Base-by-base conservation (phyloP, 2,797 vertebrate species). In the Macroramphosus scolopax region DNA sequence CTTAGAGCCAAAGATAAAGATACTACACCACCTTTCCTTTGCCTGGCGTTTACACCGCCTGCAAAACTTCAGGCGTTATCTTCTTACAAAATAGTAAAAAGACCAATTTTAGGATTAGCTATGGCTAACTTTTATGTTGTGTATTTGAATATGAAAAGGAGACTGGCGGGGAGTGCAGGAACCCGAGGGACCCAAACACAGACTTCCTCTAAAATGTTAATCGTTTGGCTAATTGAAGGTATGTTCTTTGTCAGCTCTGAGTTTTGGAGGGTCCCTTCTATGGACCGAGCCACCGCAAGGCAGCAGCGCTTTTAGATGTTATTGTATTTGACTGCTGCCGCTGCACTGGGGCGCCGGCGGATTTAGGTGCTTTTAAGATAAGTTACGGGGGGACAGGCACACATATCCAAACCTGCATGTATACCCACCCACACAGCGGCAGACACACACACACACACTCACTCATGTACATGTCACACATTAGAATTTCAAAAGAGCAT, bases 161-260 rank as follows among this genome's bases (percentile, higher is more conserved):
- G 65, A 48, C 51, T 75, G 50, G 70, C 53, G 49, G 78, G 57
- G 77, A 74, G 59, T 30, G 51, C 39, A 2, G 71, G 45, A 49
- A 43, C 85, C 87, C 82, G 67, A 8, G 87, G 83, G 84, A 84
- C 61, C 76, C 65, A 79, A 83, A 84, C 80, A 83, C 73, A 78
- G 84, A 83, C 84, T 87, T 80, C 79, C 85, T 87, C 81, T 86
- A 84, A 85, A 87, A 88, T 88, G 85, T 82, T 89, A 88, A 88
- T 87, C 59, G 74, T 72, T 77, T 48, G 68, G 77, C 83, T 87
- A 87, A 87, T 89, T 86, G 85, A 89, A 86, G 85, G 82, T 85
- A 81, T 87, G 85, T 84, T 85, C 80, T 89, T 84, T 87, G 83
- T 86, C 50, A 52, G 78, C 80, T 63, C 60, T 22, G 62, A 52